Evolutionary conservation across 2,113 vertebrate species (phyloP).

Genomic region (Montifringilla adamsi): DNA sequence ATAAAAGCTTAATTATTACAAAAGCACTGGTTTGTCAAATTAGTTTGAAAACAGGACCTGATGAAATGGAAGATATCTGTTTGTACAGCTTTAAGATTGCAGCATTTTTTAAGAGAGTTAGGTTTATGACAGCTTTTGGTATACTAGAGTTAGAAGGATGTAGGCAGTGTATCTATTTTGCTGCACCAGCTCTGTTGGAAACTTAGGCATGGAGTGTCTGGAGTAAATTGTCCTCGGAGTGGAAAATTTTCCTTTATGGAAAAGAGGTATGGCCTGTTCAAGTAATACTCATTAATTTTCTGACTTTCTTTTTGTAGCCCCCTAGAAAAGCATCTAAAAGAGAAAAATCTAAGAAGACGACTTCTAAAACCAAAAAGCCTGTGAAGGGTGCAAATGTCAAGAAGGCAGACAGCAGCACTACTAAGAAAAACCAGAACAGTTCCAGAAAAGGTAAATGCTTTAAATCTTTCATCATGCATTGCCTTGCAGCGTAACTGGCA

Average conservation of each 20-base stretch:
- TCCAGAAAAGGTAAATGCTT: conserved; percentile 79
- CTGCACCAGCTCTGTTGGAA: background rate
- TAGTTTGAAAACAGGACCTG: background rate
- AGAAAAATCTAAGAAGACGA: conserved; percentile 71
- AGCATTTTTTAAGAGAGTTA: background rate
- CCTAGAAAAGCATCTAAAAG: conserved; percentile 83
- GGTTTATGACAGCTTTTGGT: background rate
- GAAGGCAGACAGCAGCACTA: conserved; percentile 96
- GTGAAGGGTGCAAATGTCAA: conserved; percentile 86
- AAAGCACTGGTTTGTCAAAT: background rate
- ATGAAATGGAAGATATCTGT: background rate
- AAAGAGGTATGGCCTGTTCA: background rate
- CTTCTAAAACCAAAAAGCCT: conserved; percentile 76
- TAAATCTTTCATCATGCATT: accelerated
- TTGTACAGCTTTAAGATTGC: background rate
- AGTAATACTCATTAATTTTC: background rate
- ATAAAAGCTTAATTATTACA: background rate
- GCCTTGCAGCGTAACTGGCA: background rate
- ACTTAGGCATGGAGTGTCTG: background rate
- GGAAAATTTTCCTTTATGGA: background rate
- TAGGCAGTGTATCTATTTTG: background rate
- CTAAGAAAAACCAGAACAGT: conserved; percentile 81
- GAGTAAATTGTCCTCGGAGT: background rate
- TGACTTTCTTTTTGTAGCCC: conserved; percentile 67
- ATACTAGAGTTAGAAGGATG: background rate